Evolutionary conservation across 2,888 invertebrate species (phyloP).

Genomic region (Apamea anceps): DNA sequence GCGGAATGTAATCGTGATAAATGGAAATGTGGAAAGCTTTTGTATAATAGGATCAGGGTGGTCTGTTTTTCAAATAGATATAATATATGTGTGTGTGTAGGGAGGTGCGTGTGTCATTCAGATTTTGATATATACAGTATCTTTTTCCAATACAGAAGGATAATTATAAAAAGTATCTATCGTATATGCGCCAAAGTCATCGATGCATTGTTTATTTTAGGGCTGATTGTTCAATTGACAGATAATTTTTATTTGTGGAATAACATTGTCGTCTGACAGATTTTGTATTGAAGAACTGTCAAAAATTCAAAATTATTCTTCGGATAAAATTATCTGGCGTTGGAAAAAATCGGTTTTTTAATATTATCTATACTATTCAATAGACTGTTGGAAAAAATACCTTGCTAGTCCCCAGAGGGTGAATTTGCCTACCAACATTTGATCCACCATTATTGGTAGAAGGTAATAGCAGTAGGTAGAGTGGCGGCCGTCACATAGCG

Average conservation of each 20-base stretch:
- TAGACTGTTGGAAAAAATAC: not conserved
- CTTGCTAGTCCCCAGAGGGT: not conserved
- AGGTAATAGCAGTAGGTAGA: not conserved
- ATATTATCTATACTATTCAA: not conserved
- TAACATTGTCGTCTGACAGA: no score
- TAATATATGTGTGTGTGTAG: not conserved
- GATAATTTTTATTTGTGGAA: no score
- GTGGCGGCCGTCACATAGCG: not conserved
- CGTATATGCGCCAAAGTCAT: not conserved
- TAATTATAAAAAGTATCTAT: not conserved
- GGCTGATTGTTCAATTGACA: no score
- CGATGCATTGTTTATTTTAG: not conserved
- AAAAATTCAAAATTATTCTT: no score
- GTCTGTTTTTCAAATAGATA: constrained; percentile 52
- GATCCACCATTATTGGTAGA: no score
- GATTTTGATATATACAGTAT: not conserved
- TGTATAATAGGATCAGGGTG: constrained; percentile 44
- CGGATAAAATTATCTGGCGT: not conserved
- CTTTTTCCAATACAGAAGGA: not conserved
- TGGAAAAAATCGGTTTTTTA: no score
- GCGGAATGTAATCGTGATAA: constrained; percentile 78
- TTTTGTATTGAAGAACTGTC: no score
- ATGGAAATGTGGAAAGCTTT: constrained; percentile 71
- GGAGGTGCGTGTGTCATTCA: not conserved
- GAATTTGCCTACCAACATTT: no score